Conservation (phyloP, 2,797 vertebrate genomes). For the Arctocebus calabarensis region DNA sequence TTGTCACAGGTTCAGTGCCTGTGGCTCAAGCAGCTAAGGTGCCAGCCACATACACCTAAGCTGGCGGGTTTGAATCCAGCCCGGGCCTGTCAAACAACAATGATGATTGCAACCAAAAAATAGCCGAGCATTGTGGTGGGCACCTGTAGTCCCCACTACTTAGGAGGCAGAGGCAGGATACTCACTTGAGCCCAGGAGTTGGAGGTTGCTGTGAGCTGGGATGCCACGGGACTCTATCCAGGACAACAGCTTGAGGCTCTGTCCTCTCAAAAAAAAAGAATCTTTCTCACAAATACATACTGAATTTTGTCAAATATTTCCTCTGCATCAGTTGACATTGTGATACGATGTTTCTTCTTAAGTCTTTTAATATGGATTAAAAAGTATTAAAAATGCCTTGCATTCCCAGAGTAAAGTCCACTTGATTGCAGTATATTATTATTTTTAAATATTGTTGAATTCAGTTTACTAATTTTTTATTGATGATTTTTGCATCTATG, state of each 20-base stretch:
- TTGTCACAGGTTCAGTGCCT: background rate
- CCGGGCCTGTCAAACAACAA: too few relatives aligned
- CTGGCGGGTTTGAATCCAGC: too few relatives aligned
- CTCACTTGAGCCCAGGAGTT: too few relatives aligned
- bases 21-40: too few relatives aligned
- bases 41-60: too few relatives aligned
- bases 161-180: too few relatives aligned
- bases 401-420: background rate
- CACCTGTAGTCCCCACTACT: too few relatives aligned
- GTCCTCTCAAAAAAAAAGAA: background rate
- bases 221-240: too few relatives aligned
- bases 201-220: too few relatives aligned
- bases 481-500: slow-evolving; percentile 10
- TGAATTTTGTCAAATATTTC: background rate
- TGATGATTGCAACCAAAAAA: too few relatives aligned
- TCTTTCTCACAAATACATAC: slow-evolving; percentile 49
- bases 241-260: too few relatives aligned
- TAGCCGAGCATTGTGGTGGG: too few relatives aligned
- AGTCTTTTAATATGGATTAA: slow-evolving; percentile 3
- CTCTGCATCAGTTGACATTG: background rate
- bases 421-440: background rate
- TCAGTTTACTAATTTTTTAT: slow-evolving; percentile 23
- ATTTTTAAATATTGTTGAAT: slow-evolving; percentile 28
- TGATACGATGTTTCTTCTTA: background rate
- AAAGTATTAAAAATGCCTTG: slow-evolving; percentile 1